Conservation (phyloP, 2,113 vertebrate genomes). For the Colinus virginianus region DNA sequence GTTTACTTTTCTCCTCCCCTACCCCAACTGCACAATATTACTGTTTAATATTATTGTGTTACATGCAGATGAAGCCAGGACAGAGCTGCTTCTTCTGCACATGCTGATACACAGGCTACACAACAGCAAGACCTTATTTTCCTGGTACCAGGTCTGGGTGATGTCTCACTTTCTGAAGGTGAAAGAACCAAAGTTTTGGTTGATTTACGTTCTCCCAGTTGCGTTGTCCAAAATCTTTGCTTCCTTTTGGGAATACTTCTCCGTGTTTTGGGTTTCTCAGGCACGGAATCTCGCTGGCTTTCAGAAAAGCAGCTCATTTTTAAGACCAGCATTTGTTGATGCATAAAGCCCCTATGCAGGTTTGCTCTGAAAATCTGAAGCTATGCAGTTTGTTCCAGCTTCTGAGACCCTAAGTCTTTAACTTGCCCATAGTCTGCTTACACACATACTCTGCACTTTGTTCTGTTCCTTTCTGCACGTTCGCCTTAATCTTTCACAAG, state of each 20-base stretch:
- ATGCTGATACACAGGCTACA: background rate
- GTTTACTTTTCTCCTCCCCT: conserved; percentile 12
- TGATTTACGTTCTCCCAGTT: background rate
- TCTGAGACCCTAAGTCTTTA: background rate
- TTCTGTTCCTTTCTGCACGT: background rate
- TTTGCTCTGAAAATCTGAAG: background rate
- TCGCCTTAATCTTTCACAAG: background rate
- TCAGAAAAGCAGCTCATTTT: background rate
- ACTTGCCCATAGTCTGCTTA: accelerated
- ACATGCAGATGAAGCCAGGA: conserved; percentile 21
- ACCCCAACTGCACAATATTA: background rate
- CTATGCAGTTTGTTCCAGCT: background rate
- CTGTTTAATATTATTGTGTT: background rate
- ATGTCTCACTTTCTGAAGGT: background rate
- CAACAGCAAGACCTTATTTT: background rate
- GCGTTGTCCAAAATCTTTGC: background rate
- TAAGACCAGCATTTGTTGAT: background rate
- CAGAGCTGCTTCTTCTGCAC: background rate
- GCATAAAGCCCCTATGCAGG: background rate
- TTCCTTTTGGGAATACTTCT: background rate
- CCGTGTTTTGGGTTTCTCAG: background rate
- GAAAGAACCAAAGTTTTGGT: conserved; percentile 13
- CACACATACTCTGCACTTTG: background rate
- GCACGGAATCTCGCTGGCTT: background rate
- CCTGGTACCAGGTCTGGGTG: background rate